Conservation (phyloP, 2,113 vertebrate species). For the Melanerpes formicivorus region DNA sequence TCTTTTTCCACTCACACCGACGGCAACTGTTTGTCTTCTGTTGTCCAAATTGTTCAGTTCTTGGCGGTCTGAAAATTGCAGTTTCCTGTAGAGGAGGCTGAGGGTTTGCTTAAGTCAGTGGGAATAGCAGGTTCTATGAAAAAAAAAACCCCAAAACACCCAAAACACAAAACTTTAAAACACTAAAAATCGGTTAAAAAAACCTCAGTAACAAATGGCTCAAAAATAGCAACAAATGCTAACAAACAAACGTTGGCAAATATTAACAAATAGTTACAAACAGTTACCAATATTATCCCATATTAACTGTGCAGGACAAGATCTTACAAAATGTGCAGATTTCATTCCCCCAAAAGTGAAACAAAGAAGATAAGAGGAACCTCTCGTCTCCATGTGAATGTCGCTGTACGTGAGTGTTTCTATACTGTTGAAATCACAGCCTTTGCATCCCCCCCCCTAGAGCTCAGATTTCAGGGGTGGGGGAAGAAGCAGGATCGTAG, state of each 20-base stretch:
- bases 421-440: slow-evolving; percentile 9
- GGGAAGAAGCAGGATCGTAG: slow-evolving; percentile 70
- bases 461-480: slow-evolving; percentile 72
- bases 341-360: background rate
- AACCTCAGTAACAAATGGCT: too few relatives aligned
- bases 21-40: background rate
- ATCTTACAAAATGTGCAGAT: background rate
- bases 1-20: background rate
- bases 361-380: background rate
- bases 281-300: too few relatives aligned
- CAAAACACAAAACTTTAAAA: background rate
- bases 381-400: background rate
- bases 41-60: background rate
- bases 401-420: background rate
- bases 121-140: background rate
- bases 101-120: background rate
- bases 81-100: rapidly evolving
- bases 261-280: too few relatives aligned
- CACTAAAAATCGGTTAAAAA: background rate
- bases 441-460: slow-evolving; percentile 27
- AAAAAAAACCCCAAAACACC: background rate
- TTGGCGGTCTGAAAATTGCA: rapidly evolving
- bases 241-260: too few relatives aligned
- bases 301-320: too few relatives aligned
- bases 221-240: too few relatives aligned